These are phyloP conservation scores for Drosophila pseudotakahashii DNA, from an alignment of 2,888 invertebrate genomes.

Conservation along the genomic window DNA sequence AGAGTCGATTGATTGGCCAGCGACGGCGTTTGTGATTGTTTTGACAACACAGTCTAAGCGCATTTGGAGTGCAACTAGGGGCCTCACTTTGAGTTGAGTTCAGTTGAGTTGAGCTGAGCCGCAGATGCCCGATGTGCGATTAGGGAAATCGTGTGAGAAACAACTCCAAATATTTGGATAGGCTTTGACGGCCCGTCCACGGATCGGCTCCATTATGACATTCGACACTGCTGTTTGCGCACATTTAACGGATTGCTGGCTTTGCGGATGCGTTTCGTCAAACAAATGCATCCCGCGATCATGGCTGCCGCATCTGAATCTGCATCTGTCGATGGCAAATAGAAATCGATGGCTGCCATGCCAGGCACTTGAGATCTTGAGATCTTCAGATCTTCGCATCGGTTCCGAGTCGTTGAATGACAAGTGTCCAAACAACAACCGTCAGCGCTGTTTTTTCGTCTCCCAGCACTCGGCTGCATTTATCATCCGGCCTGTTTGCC, in stretches of 20 bases:
- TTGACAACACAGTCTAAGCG: slow-evolving; percentile 29
- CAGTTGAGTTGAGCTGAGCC: not conserved
- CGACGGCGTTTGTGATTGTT: slow-evolving; percentile 36
- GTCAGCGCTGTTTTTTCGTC: slow-evolving; percentile 55
- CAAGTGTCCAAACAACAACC: slow-evolving; percentile 69
- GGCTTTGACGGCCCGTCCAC: slow-evolving; percentile 16
- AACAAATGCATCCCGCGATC: slow-evolving; percentile 31
- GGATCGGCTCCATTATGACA: slow-evolving; percentile 69
- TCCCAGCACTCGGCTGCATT: slow-evolving; percentile 55
- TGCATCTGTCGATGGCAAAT: slow-evolving; percentile 54
- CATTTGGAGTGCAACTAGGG: slow-evolving; percentile 35
- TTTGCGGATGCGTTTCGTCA: slow-evolving; percentile 55
- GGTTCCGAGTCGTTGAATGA: slow-evolving; percentile 76
- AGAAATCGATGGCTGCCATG: slow-evolving; percentile 74
- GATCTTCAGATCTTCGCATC: slow-evolving; percentile 27
- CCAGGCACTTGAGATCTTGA: slow-evolving; percentile 43
- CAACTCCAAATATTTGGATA: slow-evolving; percentile 60
- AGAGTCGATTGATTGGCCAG: slow-evolving; percentile 29
- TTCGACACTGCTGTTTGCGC: slow-evolving; percentile 80
- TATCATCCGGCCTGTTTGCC: slow-evolving; percentile 70
- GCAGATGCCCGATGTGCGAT: slow-evolving; percentile 27
- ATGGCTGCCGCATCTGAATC: slow-evolving; percentile 20
- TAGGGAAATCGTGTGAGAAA: slow-evolving; percentile 46
- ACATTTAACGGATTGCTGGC: slow-evolving; percentile 84
- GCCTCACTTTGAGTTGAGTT: not conserved